Conservation (phyloP, 2,888 invertebrate genomes). For the Pheosia tremula region DNA sequence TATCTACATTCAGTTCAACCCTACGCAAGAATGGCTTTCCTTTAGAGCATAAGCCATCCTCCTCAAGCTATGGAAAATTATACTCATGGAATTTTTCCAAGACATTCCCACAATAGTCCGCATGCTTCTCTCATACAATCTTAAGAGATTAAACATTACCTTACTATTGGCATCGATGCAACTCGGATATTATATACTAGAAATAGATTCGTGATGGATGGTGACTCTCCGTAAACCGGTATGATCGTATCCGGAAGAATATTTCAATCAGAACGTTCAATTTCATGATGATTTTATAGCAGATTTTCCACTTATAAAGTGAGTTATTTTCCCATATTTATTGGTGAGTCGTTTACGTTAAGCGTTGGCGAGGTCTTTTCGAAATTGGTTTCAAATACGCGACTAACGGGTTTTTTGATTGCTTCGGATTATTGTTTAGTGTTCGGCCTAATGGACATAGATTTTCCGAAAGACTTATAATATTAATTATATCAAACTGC, state of each 20-base stretch:
- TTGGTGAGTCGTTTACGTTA: conserved; percentile 6
- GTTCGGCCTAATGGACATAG: too few relatives aligned
- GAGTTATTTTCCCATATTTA: conserved; percentile 34
- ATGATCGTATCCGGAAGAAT: conserved; percentile 21
- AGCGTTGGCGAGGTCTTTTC: neutral
- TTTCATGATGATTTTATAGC: conserved; percentile 39
- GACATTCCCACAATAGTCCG: neutral
- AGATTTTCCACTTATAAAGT: conserved; percentile 28
- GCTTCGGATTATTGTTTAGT: too few relatives aligned
- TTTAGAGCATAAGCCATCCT: too few relatives aligned
- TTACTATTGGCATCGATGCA: conserved; percentile 27
- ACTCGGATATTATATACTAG: conserved; percentile 31
- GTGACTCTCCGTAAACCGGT: conserved; percentile 27
- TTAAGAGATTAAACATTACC: conserved; percentile 25
- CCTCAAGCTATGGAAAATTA: neutral
- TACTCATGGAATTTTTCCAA: neutral
- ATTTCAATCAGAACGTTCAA: conserved; percentile 34
- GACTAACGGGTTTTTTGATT: neutral
- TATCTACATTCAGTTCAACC: too few relatives aligned
- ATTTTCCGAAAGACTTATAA: too few relatives aligned
- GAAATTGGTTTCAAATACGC: neutral
- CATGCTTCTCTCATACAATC: conserved; percentile 13
- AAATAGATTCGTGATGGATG: conserved; percentile 31
- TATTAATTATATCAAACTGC: too few relatives aligned
- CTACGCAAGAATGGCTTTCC: too few relatives aligned